Conservation (phyloP, 2,888 invertebrate species). For the Smittia aterrima region DNA sequence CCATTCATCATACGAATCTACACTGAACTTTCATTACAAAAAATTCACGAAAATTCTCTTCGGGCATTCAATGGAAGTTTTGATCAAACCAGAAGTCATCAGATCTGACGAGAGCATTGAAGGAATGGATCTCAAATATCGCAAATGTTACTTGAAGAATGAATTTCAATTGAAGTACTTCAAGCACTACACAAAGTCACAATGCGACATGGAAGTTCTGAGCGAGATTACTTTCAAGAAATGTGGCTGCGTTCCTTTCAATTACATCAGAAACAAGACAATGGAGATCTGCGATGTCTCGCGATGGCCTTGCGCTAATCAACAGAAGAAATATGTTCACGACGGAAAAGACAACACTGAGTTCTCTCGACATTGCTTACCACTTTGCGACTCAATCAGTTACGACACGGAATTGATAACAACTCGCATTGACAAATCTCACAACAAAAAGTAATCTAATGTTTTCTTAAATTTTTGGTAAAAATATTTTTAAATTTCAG, state of each 20-base stretch:
- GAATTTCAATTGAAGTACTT: conserved; percentile 46
- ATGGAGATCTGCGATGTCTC: too few relatives aligned
- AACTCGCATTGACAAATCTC: too few relatives aligned
- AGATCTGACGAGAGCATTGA: not conserved
- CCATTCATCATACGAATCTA: not conserved
- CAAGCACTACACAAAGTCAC: conserved; percentile 46
- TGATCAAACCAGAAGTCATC: not conserved
- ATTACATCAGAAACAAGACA: too few relatives aligned
- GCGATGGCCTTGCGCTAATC: too few relatives aligned
- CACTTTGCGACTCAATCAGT: too few relatives aligned
- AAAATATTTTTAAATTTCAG: too few relatives aligned
- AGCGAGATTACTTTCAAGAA: conserved; percentile 44
- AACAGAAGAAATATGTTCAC: too few relatives aligned
- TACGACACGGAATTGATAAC: too few relatives aligned
- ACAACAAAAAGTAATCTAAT: too few relatives aligned
- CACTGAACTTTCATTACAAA: not conserved
- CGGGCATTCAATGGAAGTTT: not conserved
- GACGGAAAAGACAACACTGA: too few relatives aligned
- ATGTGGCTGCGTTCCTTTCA: conserved; percentile 45
- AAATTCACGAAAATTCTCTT: not conserved
- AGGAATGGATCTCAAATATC: not conserved
- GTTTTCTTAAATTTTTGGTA: too few relatives aligned
- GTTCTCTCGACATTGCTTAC: too few relatives aligned
- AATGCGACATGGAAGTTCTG: conserved; percentile 47
- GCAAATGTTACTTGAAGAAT: conserved; percentile 46